Evolutionary conservation across 2,888 invertebrate genomes (phyloP).

Genomic region (Xylophagus ater): DNA sequence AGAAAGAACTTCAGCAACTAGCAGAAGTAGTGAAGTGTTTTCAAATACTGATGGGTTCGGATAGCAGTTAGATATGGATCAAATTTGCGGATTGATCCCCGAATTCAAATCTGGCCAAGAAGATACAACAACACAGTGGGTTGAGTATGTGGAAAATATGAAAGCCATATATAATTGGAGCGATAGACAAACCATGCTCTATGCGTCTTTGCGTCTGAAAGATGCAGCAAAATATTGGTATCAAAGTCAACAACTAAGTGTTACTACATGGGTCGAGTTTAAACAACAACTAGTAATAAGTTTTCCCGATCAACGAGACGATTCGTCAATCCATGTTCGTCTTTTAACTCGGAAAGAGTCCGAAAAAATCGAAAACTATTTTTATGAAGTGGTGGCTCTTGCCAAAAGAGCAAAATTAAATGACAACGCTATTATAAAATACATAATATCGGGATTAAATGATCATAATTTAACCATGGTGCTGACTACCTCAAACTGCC

Average conservation of each 20-base stretch:
- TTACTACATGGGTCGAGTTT: constrained; percentile 21
- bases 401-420: neutral
- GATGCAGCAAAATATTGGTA: constrained; percentile 21
- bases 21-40: no score
- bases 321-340: neutral
- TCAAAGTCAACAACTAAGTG: constrained; percentile 16
- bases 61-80: no score
- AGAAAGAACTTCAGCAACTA: no score
- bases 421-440: neutral
- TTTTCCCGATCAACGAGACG: constrained; percentile 4
- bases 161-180: constrained; percentile 18
- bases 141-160: constrained; percentile 19
- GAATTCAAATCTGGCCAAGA: neutral
- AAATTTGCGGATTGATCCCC: neutral
- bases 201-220: constrained; percentile 17
- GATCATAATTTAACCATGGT: neutral
- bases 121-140: constrained; percentile 9
- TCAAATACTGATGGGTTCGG: no score
- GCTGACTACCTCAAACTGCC: neutral
- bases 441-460: constrained; percentile 1
- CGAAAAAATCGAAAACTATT: constrained; percentile 1
- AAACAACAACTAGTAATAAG: constrained; percentile 17
- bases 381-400: neutral
- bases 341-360: neutral
- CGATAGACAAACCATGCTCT: constrained; percentile 18